These are phyloP conservation scores for Clivina fossor DNA, from an alignment of 2,888 invertebrate species.

Conservation along the genomic window DNA sequence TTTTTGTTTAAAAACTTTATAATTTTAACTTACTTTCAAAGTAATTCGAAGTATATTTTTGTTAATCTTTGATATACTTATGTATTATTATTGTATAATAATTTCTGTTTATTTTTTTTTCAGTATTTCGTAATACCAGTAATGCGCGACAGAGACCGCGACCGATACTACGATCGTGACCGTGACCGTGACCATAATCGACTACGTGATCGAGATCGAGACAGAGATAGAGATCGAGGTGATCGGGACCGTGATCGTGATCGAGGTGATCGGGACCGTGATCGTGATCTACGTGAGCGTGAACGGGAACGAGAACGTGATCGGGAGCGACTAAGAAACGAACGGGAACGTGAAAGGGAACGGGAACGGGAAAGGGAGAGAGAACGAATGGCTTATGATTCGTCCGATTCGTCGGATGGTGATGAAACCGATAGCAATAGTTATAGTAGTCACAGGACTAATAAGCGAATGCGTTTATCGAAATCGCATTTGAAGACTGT, in stretches of 20 bases:
- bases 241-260: constrained; percentile 53
- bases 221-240: constrained; percentile 54
- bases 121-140: too few relatives aligned
- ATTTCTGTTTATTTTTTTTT: constrained; percentile 34
- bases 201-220: constrained; percentile 58
- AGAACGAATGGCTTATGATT: constrained; percentile 57
- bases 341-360: constrained; percentile 54
- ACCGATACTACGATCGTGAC: constrained; percentile 4
- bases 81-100: too few relatives aligned
- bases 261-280: constrained; percentile 11
- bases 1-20: background rate
- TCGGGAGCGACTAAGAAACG: constrained; percentile 53
- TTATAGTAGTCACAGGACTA: constrained; percentile 54
- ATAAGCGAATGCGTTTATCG: constrained; percentile 60
- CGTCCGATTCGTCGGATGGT: constrained; percentile 67
- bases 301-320: constrained; percentile 60
- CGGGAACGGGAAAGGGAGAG: constrained; percentile 57
- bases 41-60: background rate
- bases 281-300: constrained; percentile 37
- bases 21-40: background rate
- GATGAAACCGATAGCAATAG: constrained; percentile 61
- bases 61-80: background rate
- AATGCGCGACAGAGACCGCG: constrained; percentile 16
- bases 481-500: constrained; percentile 57
- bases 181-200: constrained; percentile 37